Evolutionary conservation across 1,140 invertebrate species (phyloP), one percentile per base, ranked within the genome.

Genomic region (Trinorchestia longiramus): DNA sequence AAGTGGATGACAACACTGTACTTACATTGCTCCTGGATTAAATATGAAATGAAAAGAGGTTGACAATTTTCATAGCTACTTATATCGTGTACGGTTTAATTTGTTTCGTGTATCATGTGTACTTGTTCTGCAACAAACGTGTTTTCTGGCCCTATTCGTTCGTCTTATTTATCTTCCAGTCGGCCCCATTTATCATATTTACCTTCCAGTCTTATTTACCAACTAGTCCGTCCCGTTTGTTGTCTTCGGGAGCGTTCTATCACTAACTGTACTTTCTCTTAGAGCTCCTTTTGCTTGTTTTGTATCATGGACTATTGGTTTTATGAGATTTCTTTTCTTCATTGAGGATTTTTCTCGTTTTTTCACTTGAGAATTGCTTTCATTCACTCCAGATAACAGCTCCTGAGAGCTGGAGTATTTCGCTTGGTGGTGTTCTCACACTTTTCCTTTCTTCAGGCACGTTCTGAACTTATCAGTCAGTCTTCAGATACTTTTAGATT

Each of bases 381-480:
- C 88, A 41, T 43, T 42, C 88, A 42, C 36, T 90, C 41, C 15
- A 41, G 43, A 90, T 43, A 15, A 90, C 88, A 41, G 88, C n/a
- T 28, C 15, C 88, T 43, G 88, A 90, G 28, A 90, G 88, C 88
- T 4, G 42, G 41, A 90, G 17, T 90, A 42, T 90, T 90, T 90
- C 28, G 28, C 88, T 41, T 15, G 88, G 88, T 90, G 41, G 88
- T 90, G 42, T 94, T 94, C 92, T 45, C 44, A 45, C 92, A 94
- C 92, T 94, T 47, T 91, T 94, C 92, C 92, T 43, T 94, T 94
- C 92, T 28, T 94, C 4, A n/a, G 44, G 43, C 92, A 94, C 92
- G 92, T 43, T 90, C 88, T 41, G 88, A 90, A 90, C 88, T 90
- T 90, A 90, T 90, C 88, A 41, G 11, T 90, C 88, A 90, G 88